Evolutionary conservation across 2,113 vertebrate genomes (phyloP).

Genomic region (Shinisaurus crocodilurus): DNA sequence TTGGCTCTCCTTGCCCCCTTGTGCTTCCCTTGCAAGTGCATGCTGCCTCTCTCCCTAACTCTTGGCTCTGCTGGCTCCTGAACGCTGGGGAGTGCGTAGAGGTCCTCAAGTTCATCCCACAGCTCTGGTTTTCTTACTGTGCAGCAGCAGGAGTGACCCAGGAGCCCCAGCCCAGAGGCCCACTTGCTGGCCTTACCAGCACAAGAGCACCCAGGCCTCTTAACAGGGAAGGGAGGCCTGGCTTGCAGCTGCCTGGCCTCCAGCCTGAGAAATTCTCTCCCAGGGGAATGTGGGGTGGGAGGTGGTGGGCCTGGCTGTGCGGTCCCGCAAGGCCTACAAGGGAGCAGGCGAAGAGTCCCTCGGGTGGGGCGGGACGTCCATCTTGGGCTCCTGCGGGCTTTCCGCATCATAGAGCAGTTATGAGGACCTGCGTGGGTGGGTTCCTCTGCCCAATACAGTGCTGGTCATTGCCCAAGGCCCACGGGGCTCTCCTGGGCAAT

Average conservation of each 20-base stretch:
- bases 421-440: background rate
- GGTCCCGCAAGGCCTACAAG: background rate
- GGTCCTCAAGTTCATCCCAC: background rate
- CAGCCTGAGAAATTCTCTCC: background rate
- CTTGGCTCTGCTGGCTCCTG: conserved; percentile 36
- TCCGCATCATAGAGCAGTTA: background rate
- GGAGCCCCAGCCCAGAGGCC: background rate
- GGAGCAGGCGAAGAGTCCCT: background rate
- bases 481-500: too few species aligned
- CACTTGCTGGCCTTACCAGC: background rate
- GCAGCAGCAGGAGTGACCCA: background rate
- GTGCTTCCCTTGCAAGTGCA: background rate
- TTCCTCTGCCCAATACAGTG: background rate
- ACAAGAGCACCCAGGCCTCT: background rate
- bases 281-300: background rate
- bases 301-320: too few species aligned
- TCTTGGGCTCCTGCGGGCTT: background rate
- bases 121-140: background rate
- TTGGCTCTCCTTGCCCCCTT: background rate
- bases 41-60: background rate
- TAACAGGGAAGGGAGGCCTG: background rate
- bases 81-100: background rate
- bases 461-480: background rate
- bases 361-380: too few species aligned
- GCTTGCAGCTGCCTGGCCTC: background rate